Percentiles rank a stretch among this genome's conserved stretches.
phyloP scores from a whole-genome alignment of 2,797 vertebrate species.

The Hozukius guyotensis region DNA sequence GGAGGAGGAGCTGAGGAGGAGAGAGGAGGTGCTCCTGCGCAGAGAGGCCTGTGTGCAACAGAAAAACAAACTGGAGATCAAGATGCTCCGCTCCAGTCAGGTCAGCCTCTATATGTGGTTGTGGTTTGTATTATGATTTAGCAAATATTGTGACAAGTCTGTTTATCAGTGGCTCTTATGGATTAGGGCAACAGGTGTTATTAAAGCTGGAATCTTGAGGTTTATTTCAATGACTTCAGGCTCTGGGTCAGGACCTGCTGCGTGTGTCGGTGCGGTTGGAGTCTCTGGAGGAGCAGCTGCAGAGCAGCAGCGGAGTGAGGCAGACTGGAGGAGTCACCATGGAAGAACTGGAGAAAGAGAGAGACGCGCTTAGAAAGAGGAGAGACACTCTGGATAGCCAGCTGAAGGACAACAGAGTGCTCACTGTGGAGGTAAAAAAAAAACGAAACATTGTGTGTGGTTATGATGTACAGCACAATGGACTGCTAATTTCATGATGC shows the following conservation, averaged over 20 bases:
- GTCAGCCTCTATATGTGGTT: constrained; percentile 59
- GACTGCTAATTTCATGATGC: neutral
- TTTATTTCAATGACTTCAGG: constrained; percentile 68
- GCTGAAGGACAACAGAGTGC: constrained; percentile 83
- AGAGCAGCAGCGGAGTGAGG: constrained; percentile 73
- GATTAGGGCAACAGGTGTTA: neutral
- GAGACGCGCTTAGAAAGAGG: constrained; percentile 80
- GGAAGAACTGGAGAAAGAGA: constrained; percentile 83
- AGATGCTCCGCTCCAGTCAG: constrained; percentile 89
- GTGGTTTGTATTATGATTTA: neutral
- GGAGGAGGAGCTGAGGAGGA: constrained; percentile 88
- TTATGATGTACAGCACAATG: neutral
- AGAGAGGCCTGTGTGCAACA: constrained; percentile 86
- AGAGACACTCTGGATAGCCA: constrained; percentile 85
- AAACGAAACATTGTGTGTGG: too few species aligned
- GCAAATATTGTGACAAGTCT: neutral
- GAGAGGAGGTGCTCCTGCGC: constrained; percentile 85
- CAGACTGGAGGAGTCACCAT: constrained; percentile 69
- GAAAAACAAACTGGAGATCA: constrained; percentile 87
- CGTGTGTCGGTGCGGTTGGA: constrained; percentile 83
- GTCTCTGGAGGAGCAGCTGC: constrained; percentile 86
- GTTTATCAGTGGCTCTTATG: neutral
- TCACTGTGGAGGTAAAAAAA: constrained; percentile 85
- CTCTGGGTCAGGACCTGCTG: constrained; percentile 86
- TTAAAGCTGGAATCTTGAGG: neutral